Evolutionary conservation across 37 sponge, comb jelly and placozoan species (phyloP).

Genomic region (Cliona cf. orientalis): DNA sequence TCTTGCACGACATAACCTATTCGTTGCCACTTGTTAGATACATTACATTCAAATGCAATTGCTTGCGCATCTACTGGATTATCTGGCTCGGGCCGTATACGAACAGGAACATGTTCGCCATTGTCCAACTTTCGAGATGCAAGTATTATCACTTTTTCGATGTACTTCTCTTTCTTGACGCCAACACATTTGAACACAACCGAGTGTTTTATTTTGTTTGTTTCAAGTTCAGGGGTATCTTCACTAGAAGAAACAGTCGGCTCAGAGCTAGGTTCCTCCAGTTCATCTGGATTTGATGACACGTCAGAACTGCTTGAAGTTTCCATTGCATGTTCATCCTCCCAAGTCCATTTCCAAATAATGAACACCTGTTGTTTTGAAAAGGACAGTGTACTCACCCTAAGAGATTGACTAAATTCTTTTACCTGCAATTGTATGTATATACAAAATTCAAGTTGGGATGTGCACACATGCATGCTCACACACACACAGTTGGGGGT

Average conservation of each 20-base stretch:
- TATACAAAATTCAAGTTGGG: no score
- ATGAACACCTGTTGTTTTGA: not conserved
- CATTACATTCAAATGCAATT: not conserved
- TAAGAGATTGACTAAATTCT: not conserved
- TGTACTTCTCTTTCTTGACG: not conserved
- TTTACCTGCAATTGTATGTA: not conserved
- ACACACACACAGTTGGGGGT: no score
- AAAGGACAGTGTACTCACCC: not conserved
- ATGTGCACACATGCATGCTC: no score
- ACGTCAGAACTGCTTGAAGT: not conserved
- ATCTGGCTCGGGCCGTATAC: not conserved
- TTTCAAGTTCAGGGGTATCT: not conserved
- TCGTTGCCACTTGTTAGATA: not conserved
- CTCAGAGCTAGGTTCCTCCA: no score
- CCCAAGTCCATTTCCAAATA: constrained; percentile 8
- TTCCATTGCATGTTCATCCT: not conserved
- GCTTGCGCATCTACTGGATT: not conserved
- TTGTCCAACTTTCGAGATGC: not conserved
- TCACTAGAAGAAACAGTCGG: no score
- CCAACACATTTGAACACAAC: constrained; percentile 1
- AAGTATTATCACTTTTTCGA: not conserved
- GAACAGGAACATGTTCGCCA: not conserved
- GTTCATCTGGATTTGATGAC: no score
- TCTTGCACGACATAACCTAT: constrained; percentile 1
- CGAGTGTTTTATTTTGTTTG: not conserved